Base-by-base conservation (phyloP, 2,797 vertebrate species). In the Enoplosus armatus region DNA sequence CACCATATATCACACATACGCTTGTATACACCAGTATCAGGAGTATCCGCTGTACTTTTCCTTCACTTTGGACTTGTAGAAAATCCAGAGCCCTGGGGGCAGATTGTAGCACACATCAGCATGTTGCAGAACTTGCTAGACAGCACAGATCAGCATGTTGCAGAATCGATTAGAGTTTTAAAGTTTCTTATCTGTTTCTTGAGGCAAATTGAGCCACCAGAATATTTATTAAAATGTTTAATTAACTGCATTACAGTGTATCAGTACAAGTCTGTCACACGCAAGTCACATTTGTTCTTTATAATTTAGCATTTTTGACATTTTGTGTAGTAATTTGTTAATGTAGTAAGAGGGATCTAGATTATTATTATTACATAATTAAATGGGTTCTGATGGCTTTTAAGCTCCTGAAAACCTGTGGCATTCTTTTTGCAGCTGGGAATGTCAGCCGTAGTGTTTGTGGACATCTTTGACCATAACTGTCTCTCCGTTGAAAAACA, bases 131-230 rank as follows among this genome's bases (percentile, higher is more conserved):
- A 93, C 80, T 89, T 89, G 85, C 84, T 70, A 90, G 90, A 93
- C 85, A 85, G 91, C 90, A 85, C 81, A 87, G 75, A 92, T 93
- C 92, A 93, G 93, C 92, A 92, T 85, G 89, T 90, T 92, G 80
- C 68, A 55, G 79, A 91, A 91, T 87, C 74, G 86, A 92, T 92
- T 86, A 77, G 75, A 81, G 45, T 47, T 47, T 47, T 50, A 39
- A 87, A 89, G 83, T 91, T 90, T 89, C 84, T 81, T 66, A 81
- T 90, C 79, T 72, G 47, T 89, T 88, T 86, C 89, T 88, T 45
- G 48, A 84, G 84, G 83, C 81, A 87, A 69, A 43, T 86, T 60
- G 41, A 81, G 16, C 48, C 11, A 74, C 84, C 51, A 67, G 68
- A 86, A 86, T 65, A 14, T 85, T 83, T 74, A 69, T 75, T 67